These are phyloP conservation scores for Sitophilus oryzae DNA, from an alignment of 1,140 invertebrate species.

Conservation along the genomic window DNA sequence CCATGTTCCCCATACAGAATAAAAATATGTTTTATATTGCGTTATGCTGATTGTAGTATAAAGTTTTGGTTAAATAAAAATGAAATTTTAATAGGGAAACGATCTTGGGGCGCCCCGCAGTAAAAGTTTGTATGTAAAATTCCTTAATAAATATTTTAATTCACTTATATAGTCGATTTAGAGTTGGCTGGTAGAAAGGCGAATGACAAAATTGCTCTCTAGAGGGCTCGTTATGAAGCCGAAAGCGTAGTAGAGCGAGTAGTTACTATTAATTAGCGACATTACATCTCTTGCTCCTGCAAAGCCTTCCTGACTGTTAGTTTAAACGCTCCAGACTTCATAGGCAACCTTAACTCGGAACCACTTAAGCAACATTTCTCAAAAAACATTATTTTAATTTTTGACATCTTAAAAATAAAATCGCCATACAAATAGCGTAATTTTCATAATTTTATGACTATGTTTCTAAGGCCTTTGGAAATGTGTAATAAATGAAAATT, in stretches of 20 bases:
- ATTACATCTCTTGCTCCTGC: conserved; percentile 33
- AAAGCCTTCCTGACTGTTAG: conserved; percentile 26
- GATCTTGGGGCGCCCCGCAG: background rate
- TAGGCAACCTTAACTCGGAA: conserved; percentile 12
- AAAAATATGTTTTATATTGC: no score
- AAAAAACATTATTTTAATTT: background rate
- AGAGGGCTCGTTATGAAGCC: conserved; percentile 39
- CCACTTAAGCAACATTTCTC: background rate
- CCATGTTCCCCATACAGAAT: no score
- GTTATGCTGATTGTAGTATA: no score
- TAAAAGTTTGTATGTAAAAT: conserved; percentile 40
- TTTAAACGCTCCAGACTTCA: conserved; percentile 23
- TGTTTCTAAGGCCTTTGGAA: no score
- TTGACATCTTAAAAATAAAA: background rate
- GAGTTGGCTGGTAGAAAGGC: conserved; percentile 33
- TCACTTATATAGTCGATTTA: conserved; percentile 45
- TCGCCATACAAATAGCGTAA: no score
- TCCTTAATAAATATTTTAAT: conserved; percentile 47
- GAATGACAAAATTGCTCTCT: conserved; percentile 34
- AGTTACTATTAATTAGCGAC: conserved; percentile 42
- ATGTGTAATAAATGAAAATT: no score
- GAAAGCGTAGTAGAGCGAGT: conserved; percentile 35
- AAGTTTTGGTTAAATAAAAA: no score
- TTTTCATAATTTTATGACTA: no score
- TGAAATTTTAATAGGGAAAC: no score